Evolutionary conservation across 2,888 invertebrate species (phyloP).

Genomic region (Andrena hattorfiana): DNA sequence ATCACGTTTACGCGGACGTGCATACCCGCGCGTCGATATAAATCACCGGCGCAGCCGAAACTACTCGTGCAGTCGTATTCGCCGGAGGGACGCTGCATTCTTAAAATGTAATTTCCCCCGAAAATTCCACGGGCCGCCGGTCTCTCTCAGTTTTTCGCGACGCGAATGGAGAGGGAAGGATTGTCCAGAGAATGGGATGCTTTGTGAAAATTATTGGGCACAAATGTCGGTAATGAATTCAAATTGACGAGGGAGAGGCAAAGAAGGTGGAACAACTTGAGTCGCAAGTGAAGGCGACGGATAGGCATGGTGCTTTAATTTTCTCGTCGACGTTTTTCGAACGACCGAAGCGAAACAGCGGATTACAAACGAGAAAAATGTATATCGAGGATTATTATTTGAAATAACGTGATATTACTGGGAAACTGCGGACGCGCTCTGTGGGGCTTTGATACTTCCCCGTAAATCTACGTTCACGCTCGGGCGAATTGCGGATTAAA

Average conservation of each 20-base stretch:
- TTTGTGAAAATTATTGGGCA: background rate
- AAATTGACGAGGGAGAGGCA: background rate
- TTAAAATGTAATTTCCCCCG: background rate
- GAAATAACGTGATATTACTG: background rate
- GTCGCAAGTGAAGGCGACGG: background rate
- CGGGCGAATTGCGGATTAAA: constrained; percentile 21
- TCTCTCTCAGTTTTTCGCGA: background rate
- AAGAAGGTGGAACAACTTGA: background rate
- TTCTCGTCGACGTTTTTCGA: constrained; percentile 21
- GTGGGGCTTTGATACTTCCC: background rate
- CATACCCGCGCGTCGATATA: background rate
- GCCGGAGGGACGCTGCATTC: background rate
- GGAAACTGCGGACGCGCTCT: background rate
- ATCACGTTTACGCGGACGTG: constrained; percentile 24
- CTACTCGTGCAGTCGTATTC: background rate
- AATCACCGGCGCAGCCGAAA: constrained; percentile 5
- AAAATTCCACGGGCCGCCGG: background rate
- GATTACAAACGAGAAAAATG: constrained; percentile 29
- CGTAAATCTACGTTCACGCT: background rate
- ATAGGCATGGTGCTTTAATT: background rate
- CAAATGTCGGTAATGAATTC: background rate
- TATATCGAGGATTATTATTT: constrained; percentile 21
- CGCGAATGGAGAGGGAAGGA: background rate
- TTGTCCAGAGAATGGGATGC: background rate
- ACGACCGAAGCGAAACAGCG: constrained; percentile 1